phyloP scores from a whole-genome alignment of 2,888 invertebrate species.

The Endomychus coccineus region DNA sequence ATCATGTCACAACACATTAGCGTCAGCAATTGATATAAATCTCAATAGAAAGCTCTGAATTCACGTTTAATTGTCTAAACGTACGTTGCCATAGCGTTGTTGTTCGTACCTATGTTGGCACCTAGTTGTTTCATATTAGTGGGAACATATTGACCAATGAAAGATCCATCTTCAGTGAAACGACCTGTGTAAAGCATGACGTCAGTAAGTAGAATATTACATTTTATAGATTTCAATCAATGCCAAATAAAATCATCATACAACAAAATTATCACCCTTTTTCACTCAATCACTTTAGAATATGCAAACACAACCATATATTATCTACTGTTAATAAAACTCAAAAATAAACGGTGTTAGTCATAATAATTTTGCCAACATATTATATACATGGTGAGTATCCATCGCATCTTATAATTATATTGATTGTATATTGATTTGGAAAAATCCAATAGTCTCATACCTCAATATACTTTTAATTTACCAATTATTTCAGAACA shows the following conservation, averaged over 20 bases:
- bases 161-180: constrained; percentile 95
- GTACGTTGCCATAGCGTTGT: constrained; percentile 57
- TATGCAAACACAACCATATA: background rate
- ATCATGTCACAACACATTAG: constrained; percentile 10
- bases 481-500: too few species aligned
- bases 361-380: too few species aligned
- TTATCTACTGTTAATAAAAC: constrained; percentile 1
- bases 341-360: constrained; percentile 6
- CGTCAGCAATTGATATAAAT: constrained; percentile 10
- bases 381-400: too few species aligned
- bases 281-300: too few species aligned
- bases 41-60: constrained; percentile 8
- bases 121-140: constrained; percentile 61
- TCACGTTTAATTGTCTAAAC: constrained; percentile 44
- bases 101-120: constrained; percentile 44
- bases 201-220: too few species aligned
- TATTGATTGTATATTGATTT: too few species aligned
- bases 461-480: too few species aligned
- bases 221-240: too few species aligned
- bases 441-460: too few species aligned
- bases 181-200: constrained; percentile 56
- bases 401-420: too few species aligned
- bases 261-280: too few species aligned
- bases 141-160: constrained; percentile 94
- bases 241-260: too few species aligned